phyloP scores from a whole-genome alignment of 2,888 invertebrate genomes.

The Imbricaverruca yamaguchii region DNA sequence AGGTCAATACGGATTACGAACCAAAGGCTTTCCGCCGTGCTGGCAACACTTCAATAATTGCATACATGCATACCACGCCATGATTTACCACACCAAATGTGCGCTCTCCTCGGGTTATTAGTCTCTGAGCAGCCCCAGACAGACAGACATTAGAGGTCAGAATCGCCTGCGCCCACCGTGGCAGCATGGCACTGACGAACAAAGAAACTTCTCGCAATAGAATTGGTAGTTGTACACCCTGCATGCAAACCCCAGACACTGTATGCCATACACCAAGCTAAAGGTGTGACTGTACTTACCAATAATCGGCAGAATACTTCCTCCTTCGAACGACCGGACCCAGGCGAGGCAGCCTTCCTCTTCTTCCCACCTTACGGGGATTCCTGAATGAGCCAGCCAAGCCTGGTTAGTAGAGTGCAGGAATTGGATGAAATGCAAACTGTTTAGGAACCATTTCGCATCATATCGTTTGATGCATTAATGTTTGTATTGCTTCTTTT shows the following conservation, averaged over 20 bases:
- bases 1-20: no score
- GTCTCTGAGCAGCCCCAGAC: neutral
- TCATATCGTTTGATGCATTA: no score
- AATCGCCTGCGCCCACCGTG: neutral
- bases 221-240: neutral
- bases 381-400: constrained; percentile 6
- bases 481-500: no score
- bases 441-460: no score
- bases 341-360: neutral
- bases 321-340: neutral
- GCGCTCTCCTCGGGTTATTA: no score
- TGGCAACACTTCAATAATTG: no score
- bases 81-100: no score
- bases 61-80: no score
- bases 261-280: no score
- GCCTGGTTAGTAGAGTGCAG: neutral
- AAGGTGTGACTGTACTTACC: neutral
- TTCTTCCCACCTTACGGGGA: neutral
- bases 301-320: neutral
- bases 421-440: neutral
- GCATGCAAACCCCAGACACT: no score
- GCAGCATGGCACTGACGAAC: constrained; percentile 11
- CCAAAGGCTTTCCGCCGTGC: no score
- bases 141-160: neutral
- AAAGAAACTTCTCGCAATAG: neutral